These are phyloP conservation scores for Mayetiola destructor DNA, from an alignment of 2,888 invertebrate genomes.

Conservation along the genomic window DNA sequence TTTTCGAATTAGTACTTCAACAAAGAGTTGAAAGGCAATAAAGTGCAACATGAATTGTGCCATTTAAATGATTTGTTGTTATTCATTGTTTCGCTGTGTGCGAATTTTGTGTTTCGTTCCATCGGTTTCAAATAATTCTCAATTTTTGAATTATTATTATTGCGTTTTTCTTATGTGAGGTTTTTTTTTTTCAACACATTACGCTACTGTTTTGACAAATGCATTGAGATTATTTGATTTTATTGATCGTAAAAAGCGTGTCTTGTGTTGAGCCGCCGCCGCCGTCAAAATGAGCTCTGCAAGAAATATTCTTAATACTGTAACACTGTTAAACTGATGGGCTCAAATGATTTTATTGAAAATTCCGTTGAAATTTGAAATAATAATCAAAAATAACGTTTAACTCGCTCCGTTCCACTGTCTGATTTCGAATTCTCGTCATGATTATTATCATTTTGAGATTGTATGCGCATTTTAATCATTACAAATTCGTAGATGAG, in stretches of 20 bases:
- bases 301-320: too few species aligned
- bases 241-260: neutral
- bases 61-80: neutral
- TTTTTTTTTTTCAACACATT: neutral
- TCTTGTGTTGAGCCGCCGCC: too few species aligned
- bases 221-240: neutral
- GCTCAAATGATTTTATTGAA: neutral
- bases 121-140: too few species aligned
- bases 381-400: too few species aligned
- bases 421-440: too few species aligned
- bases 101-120: neutral
- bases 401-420: too few species aligned
- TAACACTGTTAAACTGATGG: neutral
- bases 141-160: constrained; percentile 6
- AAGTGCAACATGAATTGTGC: neutral
- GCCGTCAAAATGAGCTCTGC: too few species aligned
- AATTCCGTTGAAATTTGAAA: too few species aligned
- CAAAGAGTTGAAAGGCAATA: neutral
- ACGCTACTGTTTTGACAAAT: neutral
- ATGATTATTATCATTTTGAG: too few species aligned
- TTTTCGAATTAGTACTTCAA: neutral
- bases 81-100: neutral
- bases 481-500: too few species aligned
- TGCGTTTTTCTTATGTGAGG: neutral
- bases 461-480: too few species aligned